These are phyloP conservation scores for Podotricha telesiphe DNA, from an alignment of 2,888 invertebrate genomes.

Conservation along the genomic window DNA sequence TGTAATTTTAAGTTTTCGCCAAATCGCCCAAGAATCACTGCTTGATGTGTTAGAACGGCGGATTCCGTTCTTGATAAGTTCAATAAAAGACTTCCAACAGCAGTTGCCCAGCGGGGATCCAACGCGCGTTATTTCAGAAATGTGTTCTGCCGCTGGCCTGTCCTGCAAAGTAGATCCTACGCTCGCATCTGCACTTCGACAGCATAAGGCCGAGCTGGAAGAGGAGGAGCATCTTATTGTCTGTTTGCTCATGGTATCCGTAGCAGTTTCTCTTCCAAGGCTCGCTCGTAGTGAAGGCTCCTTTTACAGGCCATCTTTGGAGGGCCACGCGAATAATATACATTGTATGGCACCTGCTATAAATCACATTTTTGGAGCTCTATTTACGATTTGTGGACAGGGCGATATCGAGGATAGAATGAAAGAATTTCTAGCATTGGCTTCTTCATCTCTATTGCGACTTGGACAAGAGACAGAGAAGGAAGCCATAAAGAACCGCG, in stretches of 20 bases:
- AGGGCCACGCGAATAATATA: conserved; percentile 99
- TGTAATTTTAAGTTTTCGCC: conserved; percentile 97
- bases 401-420: conserved; percentile 98
- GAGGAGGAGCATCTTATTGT: conserved; percentile 97
- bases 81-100: conserved; percentile 96
- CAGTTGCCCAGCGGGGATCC: conserved; percentile 95
- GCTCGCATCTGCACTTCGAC: conserved; percentile 93
- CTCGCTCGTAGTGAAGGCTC: conserved; percentile 95
- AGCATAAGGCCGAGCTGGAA: conserved; percentile 93
- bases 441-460: conserved; percentile 96
- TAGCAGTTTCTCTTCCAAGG: conserved; percentile 98
- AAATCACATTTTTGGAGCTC: conserved; percentile 97
- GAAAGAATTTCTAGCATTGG: conserved; percentile 96
- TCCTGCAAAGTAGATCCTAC: conserved; percentile 98
- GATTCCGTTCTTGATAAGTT: conserved; percentile 97
- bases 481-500: conserved; percentile 96
- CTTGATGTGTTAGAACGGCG: conserved; percentile 96
- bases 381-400: conserved; percentile 97
- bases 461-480: conserved; percentile 98
- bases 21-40: conserved; percentile 96
- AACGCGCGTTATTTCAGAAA: conserved; percentile 95
- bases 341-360: conserved; percentile 99
- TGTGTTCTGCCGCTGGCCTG: conserved; percentile 98
- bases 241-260: conserved; percentile 98
- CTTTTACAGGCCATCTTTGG: conserved; percentile 92